Conservation (phyloP, 1,140 invertebrate species). For the Archivesica marissinica region DNA sequence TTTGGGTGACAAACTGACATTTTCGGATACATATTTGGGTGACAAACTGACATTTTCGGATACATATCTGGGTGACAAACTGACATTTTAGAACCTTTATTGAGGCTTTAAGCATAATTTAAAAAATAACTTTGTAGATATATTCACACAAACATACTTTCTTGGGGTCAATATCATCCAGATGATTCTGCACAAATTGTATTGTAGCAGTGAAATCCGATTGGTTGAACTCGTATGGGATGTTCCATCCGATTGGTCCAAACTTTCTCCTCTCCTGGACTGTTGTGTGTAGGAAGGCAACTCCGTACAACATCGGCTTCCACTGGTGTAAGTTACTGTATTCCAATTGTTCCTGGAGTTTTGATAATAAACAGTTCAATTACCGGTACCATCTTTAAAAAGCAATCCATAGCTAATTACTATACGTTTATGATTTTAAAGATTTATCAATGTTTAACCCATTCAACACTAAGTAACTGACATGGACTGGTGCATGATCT, state of each 20-base stretch:
- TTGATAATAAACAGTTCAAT: background rate
- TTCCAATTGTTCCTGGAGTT: conserved; percentile 91
- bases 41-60: too few relatives aligned
- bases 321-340: conserved; percentile 96
- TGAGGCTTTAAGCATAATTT: too few relatives aligned
- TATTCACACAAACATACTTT: conserved; percentile 87
- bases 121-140: too few relatives aligned
- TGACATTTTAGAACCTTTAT: too few relatives aligned
- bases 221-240: conserved; percentile 99
- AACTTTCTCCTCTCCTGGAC: conserved; percentile 94
- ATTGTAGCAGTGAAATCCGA: conserved; percentile 97
- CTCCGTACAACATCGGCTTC: conserved; percentile 96
- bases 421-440: too few relatives aligned
- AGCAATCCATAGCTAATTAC: background rate
- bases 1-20: too few relatives aligned
- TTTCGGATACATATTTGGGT: too few relatives aligned
- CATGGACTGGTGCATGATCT: too few relatives aligned
- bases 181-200: conserved; percentile 98
- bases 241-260: conserved; percentile 97
- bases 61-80: too few relatives aligned
- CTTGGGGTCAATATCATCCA: conserved; percentile 98
- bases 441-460: too few relatives aligned
- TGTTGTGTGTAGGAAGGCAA: conserved; percentile 91
- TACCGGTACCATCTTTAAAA: background rate
- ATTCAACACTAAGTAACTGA: too few relatives aligned